Evolutionary conservation across 2,113 vertebrate genomes (phyloP), one percentile per base, ranked within the genome.

Genomic region (Lonchura striata): DNA sequence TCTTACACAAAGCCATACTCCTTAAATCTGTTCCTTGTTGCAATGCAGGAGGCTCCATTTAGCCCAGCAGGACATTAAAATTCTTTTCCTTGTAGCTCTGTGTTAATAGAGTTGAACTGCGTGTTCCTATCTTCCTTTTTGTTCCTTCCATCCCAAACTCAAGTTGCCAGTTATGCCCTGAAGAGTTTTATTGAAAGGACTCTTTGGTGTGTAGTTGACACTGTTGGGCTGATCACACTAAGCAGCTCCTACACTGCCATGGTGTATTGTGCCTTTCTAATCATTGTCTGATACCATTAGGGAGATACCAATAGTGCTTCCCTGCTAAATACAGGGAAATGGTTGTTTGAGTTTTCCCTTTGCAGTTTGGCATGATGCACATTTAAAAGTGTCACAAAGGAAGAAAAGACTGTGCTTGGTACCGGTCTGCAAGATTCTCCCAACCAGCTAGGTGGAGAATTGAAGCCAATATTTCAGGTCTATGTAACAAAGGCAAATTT

Each of bases 21-120:
- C 63, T 91, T 84, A 85, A 90, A 90, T 95, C 57, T 80, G 15
- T 90, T 88, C 76, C 72, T 93, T 94, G 50, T 90, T 94, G 42
- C 68, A 64, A 35, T 77, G 64, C 60, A 93, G 75, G 41, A 59
- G 68, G 68, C n/a, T 94, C 33, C 64, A 24, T 90, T 95, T 86
- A 65, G 44, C 52, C 28, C 60, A 88, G 53, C 64, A 88, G n/a
- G n/a, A 63, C 57, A 64, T 68, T 33, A 81, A 78, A 66, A 75
- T 94, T 83, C 11, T 82, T 88, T 86, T 90, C 30, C 15, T 16
- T 75, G 21, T 33, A 56, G 10, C 44, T 75, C n/a, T 57, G 5
- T 82, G 42, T 86, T 66, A 70, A 41, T 2, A 5, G 44, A 4
- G 11, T 49, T 85, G 56, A 79, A 56, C 61, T 85, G 30, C 27